Conservation (phyloP, 1,140 invertebrate species). For the Trinorchestia longiramus region DNA sequence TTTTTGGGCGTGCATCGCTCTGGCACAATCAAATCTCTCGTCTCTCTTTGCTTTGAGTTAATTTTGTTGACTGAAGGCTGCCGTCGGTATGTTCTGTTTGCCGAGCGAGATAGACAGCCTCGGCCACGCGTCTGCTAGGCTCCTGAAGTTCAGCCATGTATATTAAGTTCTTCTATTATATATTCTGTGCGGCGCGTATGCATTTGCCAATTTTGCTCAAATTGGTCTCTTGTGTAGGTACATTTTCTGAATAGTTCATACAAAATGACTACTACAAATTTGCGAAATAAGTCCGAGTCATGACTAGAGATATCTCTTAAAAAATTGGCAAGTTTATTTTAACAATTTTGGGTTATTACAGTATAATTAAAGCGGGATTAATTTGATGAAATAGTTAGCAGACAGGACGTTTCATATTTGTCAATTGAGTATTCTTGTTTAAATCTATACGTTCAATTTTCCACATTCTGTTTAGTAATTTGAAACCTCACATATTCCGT, state of each 20-base stretch:
- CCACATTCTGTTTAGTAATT: no score
- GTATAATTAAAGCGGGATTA: not conserved
- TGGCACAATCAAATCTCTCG: constrained; percentile 48
- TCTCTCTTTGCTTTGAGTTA: constrained; percentile 51
- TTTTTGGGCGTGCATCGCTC: constrained; percentile 37
- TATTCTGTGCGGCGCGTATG: not conserved
- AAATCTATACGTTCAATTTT: no score
- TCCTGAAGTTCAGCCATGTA: not conserved
- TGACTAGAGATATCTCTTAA: no score
- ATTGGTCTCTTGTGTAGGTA: not conserved
- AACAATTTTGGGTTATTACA: not conserved
- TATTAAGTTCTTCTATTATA: not conserved
- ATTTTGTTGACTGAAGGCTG: constrained; percentile 52
- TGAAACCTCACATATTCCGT: no score
- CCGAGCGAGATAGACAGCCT: constrained; percentile 31
- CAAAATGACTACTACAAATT: no score
- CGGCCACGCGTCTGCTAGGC: not conserved
- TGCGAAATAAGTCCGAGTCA: no score
- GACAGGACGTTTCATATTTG: no score
- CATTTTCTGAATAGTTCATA: not conserved
- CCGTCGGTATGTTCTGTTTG: constrained; percentile 51
- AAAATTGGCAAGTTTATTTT: not conserved
- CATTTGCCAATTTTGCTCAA: not conserved
- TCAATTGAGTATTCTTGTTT: no score
- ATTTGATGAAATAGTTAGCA: no score